Base-by-base conservation (phyloP, 2,888 invertebrate species). In the Embidobia sp. region DNA sequence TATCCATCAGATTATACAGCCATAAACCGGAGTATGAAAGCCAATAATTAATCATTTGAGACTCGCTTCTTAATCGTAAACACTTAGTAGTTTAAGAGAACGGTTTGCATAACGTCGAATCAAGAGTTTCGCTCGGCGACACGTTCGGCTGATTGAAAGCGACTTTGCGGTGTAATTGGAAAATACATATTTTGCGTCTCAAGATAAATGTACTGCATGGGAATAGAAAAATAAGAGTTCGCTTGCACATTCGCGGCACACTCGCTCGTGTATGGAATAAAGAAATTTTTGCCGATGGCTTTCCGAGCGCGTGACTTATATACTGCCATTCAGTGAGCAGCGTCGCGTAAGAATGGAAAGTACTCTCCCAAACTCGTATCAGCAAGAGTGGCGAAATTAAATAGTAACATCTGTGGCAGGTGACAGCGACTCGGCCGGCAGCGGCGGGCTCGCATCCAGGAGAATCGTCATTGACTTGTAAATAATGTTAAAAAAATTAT, bases 151-250 rank as follows among this genome's bases (percentile, higher is more conserved):
- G 53, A 61, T 63, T 53, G 63, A 72, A 63, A 61, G 11, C 16
- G 26, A 48, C 46, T 53, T 63, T 35, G 44, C 46, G n/a, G 26
- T 53, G 33, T 72, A 55, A 72, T 72, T 63, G 63, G 72, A 61
- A 63, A 72, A 63, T 72, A 72, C 72, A 72, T 72, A 72, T 72
- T 72, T 72, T 27, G 33, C 63, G 33, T 63, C n/a, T n/a, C 15
- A 33, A 63, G 55, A 63, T 72, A 72, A 63, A 63, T 72, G 63
- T 48, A 48, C 61, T 72, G 63, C 37, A 72, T 49, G 31, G 61
- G 57, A 73, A 64, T 49, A 37, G 59, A 73, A 57, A 66, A 57
- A 64, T 57, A 72, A 72, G 40, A 46, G 29, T n/a, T 27, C 37
- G 35, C 33, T 61, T 66, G 10, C 31, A 27, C 40, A 67, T 74